Evolutionary conservation across 2,113 vertebrate species (phyloP).

Genomic region (Dissostichus mawsoni): DNA sequence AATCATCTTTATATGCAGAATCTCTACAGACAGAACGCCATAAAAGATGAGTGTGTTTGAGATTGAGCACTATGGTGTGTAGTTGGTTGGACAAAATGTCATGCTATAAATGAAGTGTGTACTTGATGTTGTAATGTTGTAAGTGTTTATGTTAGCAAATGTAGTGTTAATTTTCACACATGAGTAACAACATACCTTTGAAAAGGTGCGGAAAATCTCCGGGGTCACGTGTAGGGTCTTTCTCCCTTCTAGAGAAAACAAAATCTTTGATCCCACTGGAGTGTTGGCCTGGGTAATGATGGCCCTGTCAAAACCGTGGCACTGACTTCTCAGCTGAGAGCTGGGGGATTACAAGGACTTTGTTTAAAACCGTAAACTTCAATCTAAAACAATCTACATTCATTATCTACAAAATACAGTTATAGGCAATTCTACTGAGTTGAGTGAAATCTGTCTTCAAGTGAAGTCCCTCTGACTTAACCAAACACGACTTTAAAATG

Average conservation of each 20-base stretch:
- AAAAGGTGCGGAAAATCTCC: constrained; percentile 76
- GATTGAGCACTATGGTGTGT: too few species aligned
- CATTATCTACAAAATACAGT: too few species aligned
- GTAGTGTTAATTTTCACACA: too few species aligned
- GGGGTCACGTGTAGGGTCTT: constrained; percentile 69
- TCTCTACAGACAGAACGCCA: too few species aligned
- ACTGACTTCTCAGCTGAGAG: constrained; percentile 63
- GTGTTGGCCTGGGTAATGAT: constrained; percentile 82
- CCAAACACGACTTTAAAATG: background rate
- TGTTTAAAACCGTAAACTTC: background rate
- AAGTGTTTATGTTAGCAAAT: too few species aligned
- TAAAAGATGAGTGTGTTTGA: too few species aligned
- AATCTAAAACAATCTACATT: too few species aligned
- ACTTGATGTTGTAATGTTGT: too few species aligned
- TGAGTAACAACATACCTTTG: constrained; percentile 65
- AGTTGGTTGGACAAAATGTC: too few species aligned
- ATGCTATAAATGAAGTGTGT: too few species aligned
- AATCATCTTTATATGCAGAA: too few species aligned
- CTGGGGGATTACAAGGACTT: constrained; percentile 53
- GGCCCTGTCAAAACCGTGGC: constrained; percentile 74
- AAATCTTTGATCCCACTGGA: constrained; percentile 72
- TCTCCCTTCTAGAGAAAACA: constrained; percentile 80
- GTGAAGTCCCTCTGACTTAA: background rate
- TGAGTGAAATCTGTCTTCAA: background rate
- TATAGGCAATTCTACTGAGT: too few species aligned